Evolutionary conservation across 2,113 vertebrate genomes (phyloP), one percentile per base, ranked within the genome.

Genomic region (Ciconia maguari): DNA sequence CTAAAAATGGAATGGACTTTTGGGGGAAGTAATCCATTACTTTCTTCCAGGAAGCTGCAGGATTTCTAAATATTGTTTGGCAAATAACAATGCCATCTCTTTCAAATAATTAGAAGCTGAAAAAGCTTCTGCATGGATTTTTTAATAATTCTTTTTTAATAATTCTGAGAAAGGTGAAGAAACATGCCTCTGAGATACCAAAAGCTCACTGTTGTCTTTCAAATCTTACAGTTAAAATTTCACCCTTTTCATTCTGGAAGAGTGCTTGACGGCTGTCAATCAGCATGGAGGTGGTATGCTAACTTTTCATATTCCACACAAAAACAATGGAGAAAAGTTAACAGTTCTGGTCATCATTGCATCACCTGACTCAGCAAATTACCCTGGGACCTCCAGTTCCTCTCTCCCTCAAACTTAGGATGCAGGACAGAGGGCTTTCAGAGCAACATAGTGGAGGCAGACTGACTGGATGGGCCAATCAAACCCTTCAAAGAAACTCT

Each of bases 1-100:
- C 94, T 94, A 84, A 93, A 96, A 95, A 80, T 41, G 58, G 78
- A 92, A 82, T 22, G 64, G 16, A 41, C 66, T 90, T 92, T 22
- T 34, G 9, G 29, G 29, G 46, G 29, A 82, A 83, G 48, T 14
- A 96, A 93, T 86, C 57, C 54, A 29, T 52, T 74, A 26, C 55
- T 54, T 69, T 83, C 58, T 84, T 90, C 22, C 41, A 76, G 57
- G 80, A 96, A 95, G 84, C 27, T 41, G 52, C 20, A 91, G 85
- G 62, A 93, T 81, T 94, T 96, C 65, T 90, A 81, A 81, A 77
- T 92, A 61, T 21, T 71, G 24, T 70, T 11, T 61, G 36, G 70
- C 48, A 84, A 95, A 60, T 62, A 92, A 84, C 21, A 80, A 61
- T 4, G 8, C 11, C 2, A 4, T n/a, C 16, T 27, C 70, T 85